Conservation (phyloP, 2,797 vertebrate genomes). For the Cygnus olor region DNA sequence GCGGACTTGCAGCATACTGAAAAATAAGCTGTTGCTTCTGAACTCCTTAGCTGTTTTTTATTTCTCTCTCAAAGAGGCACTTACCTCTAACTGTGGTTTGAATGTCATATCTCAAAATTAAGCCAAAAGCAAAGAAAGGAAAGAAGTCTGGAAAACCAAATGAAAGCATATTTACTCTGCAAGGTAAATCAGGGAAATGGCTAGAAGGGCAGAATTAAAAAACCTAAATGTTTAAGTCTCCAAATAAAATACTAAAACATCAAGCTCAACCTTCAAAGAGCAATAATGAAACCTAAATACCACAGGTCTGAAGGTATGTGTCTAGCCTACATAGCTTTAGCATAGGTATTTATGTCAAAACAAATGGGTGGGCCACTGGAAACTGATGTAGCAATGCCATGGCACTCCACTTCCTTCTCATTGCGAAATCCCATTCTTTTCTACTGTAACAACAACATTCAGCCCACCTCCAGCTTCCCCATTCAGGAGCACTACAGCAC, state of each 20-base stretch:
- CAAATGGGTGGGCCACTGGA: neutral
- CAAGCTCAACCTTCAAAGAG: conserved; percentile 7
- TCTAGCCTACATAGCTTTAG: rapidly evolving
- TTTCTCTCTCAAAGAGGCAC: neutral
- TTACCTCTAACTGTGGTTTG: neutral
- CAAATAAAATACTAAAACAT: conserved; percentile 21
- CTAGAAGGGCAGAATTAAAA: conserved; percentile 22
- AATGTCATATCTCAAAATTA: conserved; percentile 11
- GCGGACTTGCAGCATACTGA: conserved; percentile 12
- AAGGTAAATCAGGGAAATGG: conserved; percentile 17
- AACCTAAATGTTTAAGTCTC: neutral
- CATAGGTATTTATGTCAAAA: neutral
- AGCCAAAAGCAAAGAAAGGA: conserved; percentile 18
- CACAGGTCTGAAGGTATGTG: neutral
- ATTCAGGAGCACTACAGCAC: rapidly evolving
- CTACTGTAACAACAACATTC: rapidly evolving
- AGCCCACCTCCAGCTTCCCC: neutral
- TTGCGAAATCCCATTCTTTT: neutral
- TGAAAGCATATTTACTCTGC: neutral
- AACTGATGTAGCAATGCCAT: neutral
- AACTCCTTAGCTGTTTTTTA: neutral
- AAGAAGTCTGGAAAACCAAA: neutral
- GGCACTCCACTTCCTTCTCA: neutral
- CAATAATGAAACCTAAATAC: neutral
- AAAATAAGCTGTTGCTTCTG: conserved; percentile 15